phyloP scores from a whole-genome alignment of 2,113 vertebrate genomes.

The Campylorhamphus procurvoides region DNA sequence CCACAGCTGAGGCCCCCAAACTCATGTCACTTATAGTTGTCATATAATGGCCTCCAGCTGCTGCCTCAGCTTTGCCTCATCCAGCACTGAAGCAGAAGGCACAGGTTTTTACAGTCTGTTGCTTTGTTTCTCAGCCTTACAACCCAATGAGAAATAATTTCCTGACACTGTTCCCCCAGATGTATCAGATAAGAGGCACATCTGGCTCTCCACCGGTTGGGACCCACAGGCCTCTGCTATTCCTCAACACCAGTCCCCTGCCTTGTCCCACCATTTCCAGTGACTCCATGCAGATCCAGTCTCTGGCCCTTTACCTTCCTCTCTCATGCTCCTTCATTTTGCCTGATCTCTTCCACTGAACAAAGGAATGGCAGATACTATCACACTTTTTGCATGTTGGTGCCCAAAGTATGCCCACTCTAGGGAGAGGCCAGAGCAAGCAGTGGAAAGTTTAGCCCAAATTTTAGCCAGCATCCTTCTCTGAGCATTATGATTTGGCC shows the following conservation, averaged over 20 bases:
- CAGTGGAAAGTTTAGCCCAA: neutral
- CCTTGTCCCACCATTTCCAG: neutral
- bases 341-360: neutral
- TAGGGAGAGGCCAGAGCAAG: neutral
- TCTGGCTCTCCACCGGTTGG: neutral
- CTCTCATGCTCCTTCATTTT: neutral
- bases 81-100: slow-evolving; percentile 18
- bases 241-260: neutral
- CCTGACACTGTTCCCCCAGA: neutral
- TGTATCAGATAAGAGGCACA: neutral
- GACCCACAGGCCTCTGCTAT: neutral
- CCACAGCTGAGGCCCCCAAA: neutral
- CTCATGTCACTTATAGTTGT: neutral
- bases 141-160: slow-evolving; percentile 31
- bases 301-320: neutral
- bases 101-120: neutral
- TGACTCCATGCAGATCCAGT: neutral
- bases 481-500: neutral
- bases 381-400: neutral
- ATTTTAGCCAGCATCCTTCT: neutral
- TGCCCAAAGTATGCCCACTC: neutral
- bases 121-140: slow-evolving; percentile 4
- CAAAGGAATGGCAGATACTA: neutral
- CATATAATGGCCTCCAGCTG: neutral
- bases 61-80: neutral